These are phyloP conservation scores for Myotis findleyi DNA, from an alignment of 2,797 vertebrate species.

Conservation along the genomic window DNA sequence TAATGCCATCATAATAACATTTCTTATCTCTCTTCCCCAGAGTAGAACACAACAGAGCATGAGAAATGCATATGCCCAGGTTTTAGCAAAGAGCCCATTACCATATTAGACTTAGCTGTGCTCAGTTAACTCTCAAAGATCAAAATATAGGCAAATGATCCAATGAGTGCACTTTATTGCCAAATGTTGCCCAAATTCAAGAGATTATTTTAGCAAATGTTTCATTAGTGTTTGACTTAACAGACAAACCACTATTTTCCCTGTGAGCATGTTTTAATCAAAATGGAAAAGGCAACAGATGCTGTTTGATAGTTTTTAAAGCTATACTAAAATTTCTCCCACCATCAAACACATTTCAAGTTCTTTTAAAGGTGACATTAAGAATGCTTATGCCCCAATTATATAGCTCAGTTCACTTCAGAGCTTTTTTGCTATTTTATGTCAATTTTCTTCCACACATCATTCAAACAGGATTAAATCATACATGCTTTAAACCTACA, in stretches of 20 bases:
- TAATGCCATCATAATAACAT: slow-evolving; percentile 55
- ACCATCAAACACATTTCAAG: slow-evolving; percentile 48
- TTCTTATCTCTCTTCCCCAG: slow-evolving; percentile 68
- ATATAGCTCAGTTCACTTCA: slow-evolving; percentile 74
- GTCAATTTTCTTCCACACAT: slow-evolving; percentile 63
- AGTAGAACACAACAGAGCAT: slow-evolving; percentile 66
- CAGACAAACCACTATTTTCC: slow-evolving; percentile 65
- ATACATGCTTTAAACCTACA: slow-evolving; percentile 68
- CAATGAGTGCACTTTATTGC: slow-evolving; percentile 63
- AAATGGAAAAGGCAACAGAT: slow-evolving; percentile 69
- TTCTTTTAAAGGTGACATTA: slow-evolving; percentile 70
- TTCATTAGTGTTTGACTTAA: slow-evolving; percentile 74
- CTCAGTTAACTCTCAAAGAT: slow-evolving; percentile 71
- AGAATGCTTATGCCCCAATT: slow-evolving; percentile 61
- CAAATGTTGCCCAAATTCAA: slow-evolving; percentile 76
- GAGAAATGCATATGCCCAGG: slow-evolving; percentile 72
- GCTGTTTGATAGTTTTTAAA: slow-evolving; percentile 60
- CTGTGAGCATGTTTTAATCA: slow-evolving; percentile 72
- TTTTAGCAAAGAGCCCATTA: slow-evolving; percentile 67
- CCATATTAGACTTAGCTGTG: slow-evolving; percentile 59
- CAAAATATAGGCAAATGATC: slow-evolving; percentile 60
- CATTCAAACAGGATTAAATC: slow-evolving; percentile 76
- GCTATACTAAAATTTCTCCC: slow-evolving; percentile 56
- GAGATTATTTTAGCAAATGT: slow-evolving; percentile 75
- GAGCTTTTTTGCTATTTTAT: slow-evolving; percentile 66